phyloP scores from a whole-genome alignment of 1,140 invertebrate species.

The Melanaphis sacchari region DNA sequence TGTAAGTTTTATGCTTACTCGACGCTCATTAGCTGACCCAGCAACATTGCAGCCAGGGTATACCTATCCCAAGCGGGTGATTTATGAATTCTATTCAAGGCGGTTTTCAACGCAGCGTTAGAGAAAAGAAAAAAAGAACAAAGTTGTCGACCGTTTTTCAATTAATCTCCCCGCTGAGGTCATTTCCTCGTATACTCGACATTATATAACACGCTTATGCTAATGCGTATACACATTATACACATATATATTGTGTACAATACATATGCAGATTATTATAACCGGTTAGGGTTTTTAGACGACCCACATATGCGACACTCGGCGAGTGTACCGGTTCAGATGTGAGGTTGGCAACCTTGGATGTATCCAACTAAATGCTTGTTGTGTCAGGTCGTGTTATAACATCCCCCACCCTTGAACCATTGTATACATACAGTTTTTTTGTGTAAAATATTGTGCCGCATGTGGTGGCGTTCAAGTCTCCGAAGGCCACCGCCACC shows the following conservation, averaged over 20 bases:
- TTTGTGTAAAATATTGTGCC: not conserved
- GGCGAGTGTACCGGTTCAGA: conserved; percentile 25
- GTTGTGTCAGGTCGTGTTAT: conserved; percentile 46
- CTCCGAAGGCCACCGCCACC: conserved; percentile 30
- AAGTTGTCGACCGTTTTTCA: conserved; percentile 46
- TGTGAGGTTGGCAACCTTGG: conserved; percentile 48
- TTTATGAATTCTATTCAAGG: conserved; percentile 56
- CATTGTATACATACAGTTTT: not conserved
- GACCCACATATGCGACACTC: conserved; percentile 41
- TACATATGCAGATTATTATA: conserved; percentile 6
- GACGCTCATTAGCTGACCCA: conserved; percentile 55
- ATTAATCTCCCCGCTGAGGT: conserved; percentile 37
- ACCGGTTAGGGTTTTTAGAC: conserved; percentile 5
- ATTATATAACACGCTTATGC: conserved; percentile 21
- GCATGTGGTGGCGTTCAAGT: conserved; percentile 52
- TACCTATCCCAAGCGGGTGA: conserved; percentile 27
- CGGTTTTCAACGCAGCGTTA: conserved; percentile 21
- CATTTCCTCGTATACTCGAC: not conserved
- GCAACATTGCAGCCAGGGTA: conserved; percentile 39
- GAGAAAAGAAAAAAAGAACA: conserved; percentile 35
- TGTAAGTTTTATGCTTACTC: conserved; percentile 56
- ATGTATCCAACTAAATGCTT: conserved; percentile 43
- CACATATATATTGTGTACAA: not conserved
- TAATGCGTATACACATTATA: conserved; percentile 24
- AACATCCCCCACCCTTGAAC: not conserved